These are phyloP conservation scores for Sylvia atricapilla DNA, from an alignment of 2,113 vertebrate species.

Conservation along the genomic window DNA sequence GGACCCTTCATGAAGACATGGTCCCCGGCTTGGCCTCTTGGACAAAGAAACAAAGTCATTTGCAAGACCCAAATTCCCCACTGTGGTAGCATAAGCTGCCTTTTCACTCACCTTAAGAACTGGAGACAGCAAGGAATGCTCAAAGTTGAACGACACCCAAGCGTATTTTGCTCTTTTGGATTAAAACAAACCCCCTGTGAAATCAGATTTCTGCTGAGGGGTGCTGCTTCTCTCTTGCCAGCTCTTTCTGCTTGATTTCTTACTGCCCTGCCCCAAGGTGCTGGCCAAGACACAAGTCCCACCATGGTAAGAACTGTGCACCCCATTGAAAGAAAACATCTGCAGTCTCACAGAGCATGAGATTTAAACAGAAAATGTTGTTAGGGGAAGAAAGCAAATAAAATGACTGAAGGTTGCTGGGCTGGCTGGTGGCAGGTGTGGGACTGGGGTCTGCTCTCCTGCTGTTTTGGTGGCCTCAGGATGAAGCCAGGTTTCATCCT, in stretches of 20 bases:
- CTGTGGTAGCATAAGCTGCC: background rate
- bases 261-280: background rate
- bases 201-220: background rate
- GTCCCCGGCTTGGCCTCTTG: background rate
- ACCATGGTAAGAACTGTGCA: accelerated
- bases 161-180: background rate
- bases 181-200: background rate
- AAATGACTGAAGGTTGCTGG: background rate
- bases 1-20: background rate
- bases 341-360: background rate
- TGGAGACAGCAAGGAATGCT: background rate
- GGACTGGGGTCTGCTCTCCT: background rate
- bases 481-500: background rate
- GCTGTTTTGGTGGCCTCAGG: background rate
- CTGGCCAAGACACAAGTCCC: background rate
- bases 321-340: background rate
- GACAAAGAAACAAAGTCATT: background rate
- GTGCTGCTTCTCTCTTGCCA: background rate
- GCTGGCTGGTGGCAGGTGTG: background rate
- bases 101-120: background rate
- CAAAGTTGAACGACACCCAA: background rate
- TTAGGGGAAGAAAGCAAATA: background rate
- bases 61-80: background rate
- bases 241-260: background rate
- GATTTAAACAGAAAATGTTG: background rate